These are phyloP conservation scores for Sanderia malayensis DNA, from an alignment of 30 jellyfish, hydroid and myxozoan species.

Conservation along the genomic window DNA sequence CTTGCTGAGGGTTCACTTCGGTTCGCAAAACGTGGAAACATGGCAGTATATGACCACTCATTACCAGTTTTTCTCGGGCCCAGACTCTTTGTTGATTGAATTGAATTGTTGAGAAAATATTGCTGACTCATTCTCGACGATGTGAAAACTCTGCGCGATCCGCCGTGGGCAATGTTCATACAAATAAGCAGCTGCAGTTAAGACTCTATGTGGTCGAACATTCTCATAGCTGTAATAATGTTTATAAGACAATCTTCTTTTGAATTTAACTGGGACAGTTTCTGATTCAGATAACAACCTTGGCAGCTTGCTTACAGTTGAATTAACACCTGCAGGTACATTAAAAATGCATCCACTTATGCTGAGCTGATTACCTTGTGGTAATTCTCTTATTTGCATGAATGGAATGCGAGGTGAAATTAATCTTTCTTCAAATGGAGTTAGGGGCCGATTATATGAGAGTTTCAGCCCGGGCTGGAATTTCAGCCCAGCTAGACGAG, in stretches of 20 bases:
- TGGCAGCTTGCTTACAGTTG: not conserved
- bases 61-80: no score
- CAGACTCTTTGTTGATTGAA: no score
- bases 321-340: conserved; percentile 8
- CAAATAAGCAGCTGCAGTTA: no score
- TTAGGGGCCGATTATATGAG: conserved; percentile 27
- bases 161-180: no score
- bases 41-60: no score
- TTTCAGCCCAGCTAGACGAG: conserved; percentile 29
- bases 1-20: no score
- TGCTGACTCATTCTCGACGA: no score
- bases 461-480: conserved; percentile 13
- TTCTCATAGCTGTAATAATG: not conserved
- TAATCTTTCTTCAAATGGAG: not conserved
- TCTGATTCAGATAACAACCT: not conserved
- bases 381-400: not conserved
- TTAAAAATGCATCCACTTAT: not conserved
- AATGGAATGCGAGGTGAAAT: conserved; percentile 2
- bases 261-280: not conserved
- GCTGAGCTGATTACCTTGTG: conserved; percentile 5
- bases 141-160: no score
- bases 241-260: not conserved
- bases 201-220: not conserved
- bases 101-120: no score
- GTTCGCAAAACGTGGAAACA: no score